These are phyloP conservation scores for Ciconia nigra DNA, from an alignment of 2,797 vertebrate genomes.

Conservation along the genomic window DNA sequence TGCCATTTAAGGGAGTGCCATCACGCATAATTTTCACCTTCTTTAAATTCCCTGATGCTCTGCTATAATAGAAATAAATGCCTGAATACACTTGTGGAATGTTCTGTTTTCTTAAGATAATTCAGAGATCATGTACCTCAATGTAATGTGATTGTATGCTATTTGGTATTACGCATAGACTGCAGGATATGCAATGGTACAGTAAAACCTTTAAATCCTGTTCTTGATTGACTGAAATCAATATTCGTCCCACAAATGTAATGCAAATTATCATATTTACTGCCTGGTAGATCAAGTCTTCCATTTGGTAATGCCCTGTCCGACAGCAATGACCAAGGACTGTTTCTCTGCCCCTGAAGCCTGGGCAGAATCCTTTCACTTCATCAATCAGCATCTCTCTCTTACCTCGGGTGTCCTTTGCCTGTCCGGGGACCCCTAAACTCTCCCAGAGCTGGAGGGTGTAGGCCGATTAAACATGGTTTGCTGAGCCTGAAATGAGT, in stretches of 20 bases:
- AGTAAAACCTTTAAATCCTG: not conserved
- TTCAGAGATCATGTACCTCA: not conserved
- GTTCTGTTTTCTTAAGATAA: not conserved
- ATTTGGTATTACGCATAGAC: not conserved
- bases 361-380: not conserved
- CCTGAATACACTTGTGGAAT: not conserved
- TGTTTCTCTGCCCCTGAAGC: not conserved
- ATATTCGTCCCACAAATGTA: not conserved
- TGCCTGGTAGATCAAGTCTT: not conserved
- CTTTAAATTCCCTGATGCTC: not conserved
- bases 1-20: not conserved
- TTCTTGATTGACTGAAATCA: not conserved
- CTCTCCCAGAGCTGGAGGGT: not conserved
- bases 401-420: not conserved
- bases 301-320: fast-evolving
- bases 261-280: not conserved
- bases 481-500: not conserved
- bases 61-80: not conserved
- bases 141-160: fast-evolving
- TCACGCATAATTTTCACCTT: not conserved
- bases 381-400: not conserved
- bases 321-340: not conserved
- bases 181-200: not conserved
- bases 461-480: not conserved
- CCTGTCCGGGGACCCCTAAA: not conserved